phyloP scores from a whole-genome alignment of 2,888 invertebrate species.

The Andrena marginata region DNA sequence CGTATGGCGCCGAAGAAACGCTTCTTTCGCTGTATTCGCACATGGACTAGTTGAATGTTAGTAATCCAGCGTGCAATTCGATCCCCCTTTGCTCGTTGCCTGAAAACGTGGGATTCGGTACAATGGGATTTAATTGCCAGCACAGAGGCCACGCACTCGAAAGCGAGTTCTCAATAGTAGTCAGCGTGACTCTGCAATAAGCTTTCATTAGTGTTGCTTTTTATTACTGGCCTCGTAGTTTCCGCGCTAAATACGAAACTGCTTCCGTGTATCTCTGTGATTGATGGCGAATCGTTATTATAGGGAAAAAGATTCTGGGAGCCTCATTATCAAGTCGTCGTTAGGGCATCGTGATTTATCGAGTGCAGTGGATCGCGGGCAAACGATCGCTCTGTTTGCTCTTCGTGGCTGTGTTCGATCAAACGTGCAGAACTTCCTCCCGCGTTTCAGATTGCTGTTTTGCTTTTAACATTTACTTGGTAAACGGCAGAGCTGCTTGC shows the following conservation, averaged over 20 bases:
- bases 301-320: background rate
- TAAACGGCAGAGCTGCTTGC: background rate
- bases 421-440: slow-evolving; percentile 20
- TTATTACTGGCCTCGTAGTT: background rate
- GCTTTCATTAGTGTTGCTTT: slow-evolving; percentile 10
- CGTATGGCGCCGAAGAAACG: background rate
- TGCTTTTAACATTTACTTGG: slow-evolving; percentile 1
- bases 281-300: slow-evolving; percentile 15
- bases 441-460: slow-evolving; percentile 15
- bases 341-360: slow-evolving; percentile 19
- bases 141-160: background rate
- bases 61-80: slow-evolving; percentile 3
- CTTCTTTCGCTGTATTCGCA: slow-evolving; percentile 4
- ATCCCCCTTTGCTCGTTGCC: background rate
- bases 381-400: slow-evolving; percentile 23
- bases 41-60: slow-evolving; percentile 14
- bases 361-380: slow-evolving; percentile 16
- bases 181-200: background rate
- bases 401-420: background rate
- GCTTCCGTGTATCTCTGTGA: slow-evolving; percentile 4
- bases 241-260: background rate
- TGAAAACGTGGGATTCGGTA: background rate
- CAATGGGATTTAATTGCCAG: background rate
- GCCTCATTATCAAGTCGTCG: slow-evolving; percentile 23
- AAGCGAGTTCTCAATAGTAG: background rate